Conservation (phyloP, 2,797 vertebrate genomes). For the Anableps anableps region DNA sequence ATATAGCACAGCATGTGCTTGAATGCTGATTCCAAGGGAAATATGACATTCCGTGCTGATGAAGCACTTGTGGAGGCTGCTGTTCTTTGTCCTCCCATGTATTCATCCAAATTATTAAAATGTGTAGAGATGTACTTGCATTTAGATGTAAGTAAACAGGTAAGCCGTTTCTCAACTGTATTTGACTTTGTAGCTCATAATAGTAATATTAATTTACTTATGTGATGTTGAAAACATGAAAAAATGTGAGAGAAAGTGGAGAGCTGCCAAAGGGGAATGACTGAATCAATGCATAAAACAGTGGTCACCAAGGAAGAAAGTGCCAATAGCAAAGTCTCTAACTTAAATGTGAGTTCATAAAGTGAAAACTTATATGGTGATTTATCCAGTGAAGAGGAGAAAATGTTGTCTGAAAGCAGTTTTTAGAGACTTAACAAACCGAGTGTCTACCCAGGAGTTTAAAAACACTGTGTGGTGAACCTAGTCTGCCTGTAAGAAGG, state of each 20-base stretch:
- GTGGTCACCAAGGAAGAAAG: neutral
- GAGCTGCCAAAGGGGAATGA: neutral
- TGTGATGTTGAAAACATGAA: neutral
- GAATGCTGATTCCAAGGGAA: conserved; percentile 20
- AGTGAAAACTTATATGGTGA: neutral
- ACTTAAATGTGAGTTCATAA: neutral
- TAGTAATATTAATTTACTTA: neutral
- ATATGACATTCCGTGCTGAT: conserved; percentile 25
- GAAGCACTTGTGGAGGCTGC: conserved; percentile 20
- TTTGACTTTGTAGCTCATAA: neutral
- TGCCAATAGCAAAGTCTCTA: no score
- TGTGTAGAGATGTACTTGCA: neutral
- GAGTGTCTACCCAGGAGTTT: neutral
- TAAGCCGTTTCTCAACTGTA: neutral
- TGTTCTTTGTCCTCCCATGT: neutral
- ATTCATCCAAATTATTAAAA: neutral
- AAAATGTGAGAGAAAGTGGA: neutral
- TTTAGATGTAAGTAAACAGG: neutral
- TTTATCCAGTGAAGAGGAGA: neutral
- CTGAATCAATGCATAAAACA: neutral
- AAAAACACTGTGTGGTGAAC: neutral
- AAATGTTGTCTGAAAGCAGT: neutral
- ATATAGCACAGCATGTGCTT: conserved; percentile 26
- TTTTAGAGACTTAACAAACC: neutral
- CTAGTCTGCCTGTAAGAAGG: neutral